phyloP scores from a whole-genome alignment of 2,113 vertebrate genomes.

The Climacteris rufus region DNA sequence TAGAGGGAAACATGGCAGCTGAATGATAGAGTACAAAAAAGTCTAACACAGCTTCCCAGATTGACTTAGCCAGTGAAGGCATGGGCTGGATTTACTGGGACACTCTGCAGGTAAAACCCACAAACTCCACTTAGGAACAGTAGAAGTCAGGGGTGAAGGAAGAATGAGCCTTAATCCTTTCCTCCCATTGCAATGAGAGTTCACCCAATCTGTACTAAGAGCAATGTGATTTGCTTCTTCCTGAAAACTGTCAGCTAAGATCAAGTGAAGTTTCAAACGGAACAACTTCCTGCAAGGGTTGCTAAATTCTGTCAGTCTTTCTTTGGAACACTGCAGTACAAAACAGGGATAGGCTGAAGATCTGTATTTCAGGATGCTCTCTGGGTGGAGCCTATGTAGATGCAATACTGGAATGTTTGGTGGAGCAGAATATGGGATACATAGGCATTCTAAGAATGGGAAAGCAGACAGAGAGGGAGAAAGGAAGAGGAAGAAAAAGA shows the following conservation, averaged over 20 bases:
- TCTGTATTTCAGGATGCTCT: background rate
- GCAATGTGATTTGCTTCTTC: background rate
- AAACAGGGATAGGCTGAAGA: background rate
- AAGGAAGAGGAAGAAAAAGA: background rate
- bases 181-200: background rate
- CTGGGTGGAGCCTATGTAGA: background rate
- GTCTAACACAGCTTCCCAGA: constrained; percentile 45
- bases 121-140: background rate
- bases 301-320: background rate
- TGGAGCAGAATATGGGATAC: background rate
- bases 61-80: constrained; percentile 43
- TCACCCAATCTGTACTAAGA: background rate
- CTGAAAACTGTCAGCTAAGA: background rate
- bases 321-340: background rate
- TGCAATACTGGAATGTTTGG: background rate
- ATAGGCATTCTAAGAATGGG: background rate
- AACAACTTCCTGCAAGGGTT: background rate
- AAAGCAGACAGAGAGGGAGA: background rate
- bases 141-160: background rate
- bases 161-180: background rate
- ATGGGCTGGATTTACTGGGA: constrained; percentile 13
- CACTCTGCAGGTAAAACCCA: background rate
- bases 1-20: constrained; percentile 45
- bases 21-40: constrained; percentile 48
- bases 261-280: background rate